phyloP scores from a whole-genome alignment of 2,113 vertebrate species.

The Ptychochromis oligacanthus region DNA sequence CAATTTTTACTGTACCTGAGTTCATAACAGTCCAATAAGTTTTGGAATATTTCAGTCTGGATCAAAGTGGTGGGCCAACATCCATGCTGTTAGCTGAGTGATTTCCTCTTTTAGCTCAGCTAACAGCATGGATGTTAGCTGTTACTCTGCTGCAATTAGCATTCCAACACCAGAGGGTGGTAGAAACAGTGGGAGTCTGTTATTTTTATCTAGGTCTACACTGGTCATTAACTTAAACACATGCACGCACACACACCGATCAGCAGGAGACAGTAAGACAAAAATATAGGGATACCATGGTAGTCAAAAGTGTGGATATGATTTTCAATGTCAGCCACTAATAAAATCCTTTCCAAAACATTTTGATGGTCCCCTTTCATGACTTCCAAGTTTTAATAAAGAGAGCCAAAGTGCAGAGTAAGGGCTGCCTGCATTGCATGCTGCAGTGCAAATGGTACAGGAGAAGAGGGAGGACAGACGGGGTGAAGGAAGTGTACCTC shows the following conservation, averaged over 20 bases:
- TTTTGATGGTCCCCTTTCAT: neutral
- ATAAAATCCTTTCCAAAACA: neutral
- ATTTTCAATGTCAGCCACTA: neutral
- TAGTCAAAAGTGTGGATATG: neutral
- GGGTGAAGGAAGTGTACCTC: conserved; percentile 5
- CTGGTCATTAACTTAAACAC: neutral
- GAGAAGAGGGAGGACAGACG: conserved; percentile 3
- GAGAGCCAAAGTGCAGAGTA: neutral
- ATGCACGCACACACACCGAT: neutral
- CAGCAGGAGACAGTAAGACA: neutral
- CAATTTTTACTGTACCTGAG: neutral
- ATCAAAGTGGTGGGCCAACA: neutral
- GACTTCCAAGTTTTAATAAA: conserved; percentile 17
- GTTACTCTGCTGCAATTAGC: neutral
- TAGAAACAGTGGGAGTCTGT: neutral
- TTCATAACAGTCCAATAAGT: neutral
- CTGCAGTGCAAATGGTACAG: neutral
- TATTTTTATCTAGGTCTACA: neutral
- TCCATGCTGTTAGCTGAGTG: neutral
- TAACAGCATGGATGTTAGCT: neutral
- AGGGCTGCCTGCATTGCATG: neutral
- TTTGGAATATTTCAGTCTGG: neutral
- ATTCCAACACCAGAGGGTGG: neutral
- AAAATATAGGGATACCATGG: neutral
- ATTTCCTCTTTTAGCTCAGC: neutral